Base-by-base conservation (phyloP, 2,113 vertebrate species). In the Hippopotamus amphibius region DNA sequence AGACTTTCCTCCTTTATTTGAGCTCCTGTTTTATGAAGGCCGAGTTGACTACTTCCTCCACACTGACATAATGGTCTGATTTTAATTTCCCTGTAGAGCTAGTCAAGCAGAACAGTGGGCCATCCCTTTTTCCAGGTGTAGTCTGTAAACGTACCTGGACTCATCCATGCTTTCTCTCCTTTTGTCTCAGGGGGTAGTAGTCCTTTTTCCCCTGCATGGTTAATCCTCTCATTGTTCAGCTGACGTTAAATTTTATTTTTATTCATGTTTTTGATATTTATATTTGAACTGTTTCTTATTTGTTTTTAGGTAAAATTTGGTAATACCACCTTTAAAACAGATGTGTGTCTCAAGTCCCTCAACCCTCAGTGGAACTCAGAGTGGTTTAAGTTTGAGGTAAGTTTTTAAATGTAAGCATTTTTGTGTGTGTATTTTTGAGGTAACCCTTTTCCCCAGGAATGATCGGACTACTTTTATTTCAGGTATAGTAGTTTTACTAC, bases 301-400 rank as follows among this genome's bases (percentile, higher is more conserved):
- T 95, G 13, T 97, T 98, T 97, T 84, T 97, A 99, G 99, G 99
- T 99, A 46, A 99, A 99, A 98, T 99, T 99, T 99, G 99, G 99
- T 98, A 99, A 99, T 98, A 99, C 99, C 87, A 99, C 99, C 8
- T 99, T 99, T 98, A 99, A 99, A 99, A 99, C 99, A 0, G 99
- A 99, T 3, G 99, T 99, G 7, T 99, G 95, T 97, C 99, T 99
- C 86, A 99, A 99, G 97, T 99, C 99, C 4, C 99, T 99, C 65
- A 99, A 99, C 97, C 99, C 99, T 68, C 99, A 99, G 97, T 99
- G 99, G 99, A 99, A 99, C 98, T 99, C 99, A 0, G 99, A 99
- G 97, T 99, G 99, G 99, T 99, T 99, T 98, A 99, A 99, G 97
- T 99, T 99, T 99, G 99, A 99, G 99, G 99, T 99, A 99, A 99